Evolutionary conservation across 2,113 vertebrate species (phyloP), one percentile per base, ranked within the genome.

Genomic region (Peucedramus taeniatus): DNA sequence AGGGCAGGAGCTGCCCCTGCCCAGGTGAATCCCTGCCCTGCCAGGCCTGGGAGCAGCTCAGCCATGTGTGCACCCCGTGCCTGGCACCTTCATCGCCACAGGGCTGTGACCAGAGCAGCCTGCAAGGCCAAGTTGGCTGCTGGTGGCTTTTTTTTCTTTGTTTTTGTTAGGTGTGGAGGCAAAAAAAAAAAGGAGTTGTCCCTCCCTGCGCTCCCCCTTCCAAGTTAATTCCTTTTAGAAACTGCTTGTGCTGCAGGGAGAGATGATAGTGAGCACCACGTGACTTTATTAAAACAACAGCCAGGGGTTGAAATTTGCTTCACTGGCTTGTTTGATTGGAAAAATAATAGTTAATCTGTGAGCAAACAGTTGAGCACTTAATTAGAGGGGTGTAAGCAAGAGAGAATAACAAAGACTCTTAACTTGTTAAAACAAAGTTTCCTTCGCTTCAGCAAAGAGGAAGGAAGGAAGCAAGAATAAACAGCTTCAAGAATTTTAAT

Each of bases 401-500:
- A 83, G 94, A 94, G 95, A 96, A 95, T 84, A 89, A 98, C 93
- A 96, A 95, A 97, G 97, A 96, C 96, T 97, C 94, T 96, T 96
- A 97, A 97, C 97, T 97, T 98, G 97, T 98, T 98, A 98, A 98
- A 98, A 98, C 98, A 98, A 97, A 98, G 97, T 98, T 98, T 98
- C 96, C 97, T 97, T 97, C 81, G 97, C 97, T 97, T 97, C 97
- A 97, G 95, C 94, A 61, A 95, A 95, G 96, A 97, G 98, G 97
- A 97, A 98, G 97, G 97, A 98, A 98, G 97, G 93, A 98, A 98
- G 97, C 97, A 98, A 97, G 98, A 98, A 98, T 98, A 98, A 98
- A 98, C 98, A 98, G 97, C 98, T 98, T 98, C 97, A 98, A 98
- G 98, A 98, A 98, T 98, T 98, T 98, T 98, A 98, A 98, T 98